Evolutionary conservation across 2,888 invertebrate species (phyloP).

Genomic region (Biston stratarius): DNA sequence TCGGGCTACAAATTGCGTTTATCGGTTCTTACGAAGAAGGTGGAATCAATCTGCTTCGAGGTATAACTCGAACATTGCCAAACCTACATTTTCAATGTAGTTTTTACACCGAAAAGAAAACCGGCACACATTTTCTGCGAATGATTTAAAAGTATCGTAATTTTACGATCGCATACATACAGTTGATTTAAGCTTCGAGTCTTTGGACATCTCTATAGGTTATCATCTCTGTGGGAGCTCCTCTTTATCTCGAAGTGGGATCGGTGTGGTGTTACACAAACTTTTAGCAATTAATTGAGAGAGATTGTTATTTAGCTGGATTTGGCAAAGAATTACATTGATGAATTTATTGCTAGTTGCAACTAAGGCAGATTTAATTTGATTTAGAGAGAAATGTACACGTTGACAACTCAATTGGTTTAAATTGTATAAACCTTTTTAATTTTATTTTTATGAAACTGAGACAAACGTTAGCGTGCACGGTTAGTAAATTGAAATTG

Average conservation of each 20-base stretch:
- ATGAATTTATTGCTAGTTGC: neutral
- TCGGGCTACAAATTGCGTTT: too few relatives aligned
- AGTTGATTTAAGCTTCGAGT: too few relatives aligned
- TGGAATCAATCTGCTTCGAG: too few relatives aligned
- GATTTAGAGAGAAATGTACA: neutral
- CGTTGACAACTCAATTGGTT: neutral
- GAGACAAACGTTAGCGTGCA: too few relatives aligned
- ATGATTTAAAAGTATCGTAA: too few relatives aligned
- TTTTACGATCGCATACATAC: too few relatives aligned
- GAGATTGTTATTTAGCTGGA: neutral
- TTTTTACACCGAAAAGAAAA: too few relatives aligned
- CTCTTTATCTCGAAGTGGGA: conserved; percentile 3
- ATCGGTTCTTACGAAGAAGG: too few relatives aligned
- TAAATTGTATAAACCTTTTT: neutral
- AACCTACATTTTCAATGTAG: too few relatives aligned
- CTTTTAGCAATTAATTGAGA: conserved; percentile 4
- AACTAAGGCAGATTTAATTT: neutral
- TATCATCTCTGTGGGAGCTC: neutral
- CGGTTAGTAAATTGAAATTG: neutral
- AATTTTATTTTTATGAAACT: neutral
- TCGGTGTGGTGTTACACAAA: conserved; percentile 12
- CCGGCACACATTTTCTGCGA: too few relatives aligned
- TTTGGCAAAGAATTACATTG: conserved; percentile 1
- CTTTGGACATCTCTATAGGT: too few relatives aligned
- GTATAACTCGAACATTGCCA: too few relatives aligned